Conservation (phyloP, 2,888 invertebrate genomes). For the Lissonota sp. region DNA sequence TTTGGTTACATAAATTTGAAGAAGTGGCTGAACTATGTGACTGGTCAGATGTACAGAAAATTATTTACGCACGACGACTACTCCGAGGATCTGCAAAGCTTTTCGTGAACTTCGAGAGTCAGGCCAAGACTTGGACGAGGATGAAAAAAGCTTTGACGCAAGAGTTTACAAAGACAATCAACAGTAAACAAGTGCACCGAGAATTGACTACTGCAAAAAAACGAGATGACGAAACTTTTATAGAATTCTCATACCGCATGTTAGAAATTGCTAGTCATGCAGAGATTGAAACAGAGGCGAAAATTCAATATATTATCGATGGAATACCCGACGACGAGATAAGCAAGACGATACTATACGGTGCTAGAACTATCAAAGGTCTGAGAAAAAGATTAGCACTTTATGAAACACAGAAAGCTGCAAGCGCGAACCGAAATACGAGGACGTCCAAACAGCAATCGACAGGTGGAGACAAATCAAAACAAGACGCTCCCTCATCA, state of each 20-base stretch:
- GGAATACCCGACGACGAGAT: conserved; percentile 48
- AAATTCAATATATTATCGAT: conserved; percentile 54
- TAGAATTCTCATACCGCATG: conserved; percentile 60
- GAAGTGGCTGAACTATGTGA: conserved; percentile 56
- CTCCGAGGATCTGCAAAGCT: conserved; percentile 58
- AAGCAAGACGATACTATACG: conserved; percentile 48
- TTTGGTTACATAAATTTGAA: conserved; percentile 60
- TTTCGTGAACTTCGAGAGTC: conserved; percentile 50
- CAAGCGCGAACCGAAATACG: neutral
- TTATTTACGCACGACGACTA: conserved; percentile 55
- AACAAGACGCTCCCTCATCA: neutral
- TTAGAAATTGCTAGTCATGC: conserved; percentile 62
- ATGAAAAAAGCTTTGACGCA: conserved; percentile 2
- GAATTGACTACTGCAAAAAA: conserved; percentile 19
- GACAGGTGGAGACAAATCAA: neutral
- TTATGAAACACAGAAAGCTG: conserved; percentile 6
- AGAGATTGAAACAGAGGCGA: conserved; percentile 35
- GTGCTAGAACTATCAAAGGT: conserved; percentile 48
- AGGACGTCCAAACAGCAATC: neutral
- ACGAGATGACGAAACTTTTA: conserved; percentile 44
- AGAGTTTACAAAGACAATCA: conserved; percentile 15
- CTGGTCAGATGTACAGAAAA: conserved; percentile 53
- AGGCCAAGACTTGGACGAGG: conserved; percentile 10
- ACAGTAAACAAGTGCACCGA: conserved; percentile 14
- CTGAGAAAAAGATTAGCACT: conserved; percentile 27